A percentile compares a stretch with the other conserved stretches of the same genome.
Evolutionary conservation across 1,140 invertebrate species (phyloP).

Genomic region (Tribolium castaneum): DNA sequence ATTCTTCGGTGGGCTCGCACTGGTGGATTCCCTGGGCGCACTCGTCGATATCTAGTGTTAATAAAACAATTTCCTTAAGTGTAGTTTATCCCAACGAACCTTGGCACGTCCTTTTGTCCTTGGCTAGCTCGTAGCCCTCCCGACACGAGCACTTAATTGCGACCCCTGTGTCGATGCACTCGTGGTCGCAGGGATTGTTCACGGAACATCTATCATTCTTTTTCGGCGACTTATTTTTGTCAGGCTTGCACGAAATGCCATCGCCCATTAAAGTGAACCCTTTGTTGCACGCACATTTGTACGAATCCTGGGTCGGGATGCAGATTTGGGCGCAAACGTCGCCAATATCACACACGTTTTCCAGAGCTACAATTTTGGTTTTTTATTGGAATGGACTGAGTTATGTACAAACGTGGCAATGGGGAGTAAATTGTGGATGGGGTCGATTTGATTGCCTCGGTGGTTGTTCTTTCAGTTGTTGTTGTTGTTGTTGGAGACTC

Average conservation of each 20-base stretch:
- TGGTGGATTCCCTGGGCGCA: constrained; percentile 73
- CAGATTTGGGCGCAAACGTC: constrained; percentile 81
- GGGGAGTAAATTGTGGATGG: neutral
- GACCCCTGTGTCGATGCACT: constrained; percentile 72
- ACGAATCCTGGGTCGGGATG: constrained; percentile 75
- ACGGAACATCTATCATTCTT: constrained; percentile 65
- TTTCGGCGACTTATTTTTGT: constrained; percentile 50
- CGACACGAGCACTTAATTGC: constrained; percentile 74
- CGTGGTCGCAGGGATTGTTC: constrained; percentile 75
- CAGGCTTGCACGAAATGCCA: constrained; percentile 68
- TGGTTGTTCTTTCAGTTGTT: constrained; percentile 44
- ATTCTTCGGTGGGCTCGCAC: constrained; percentile 63
- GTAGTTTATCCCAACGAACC: constrained; percentile 43
- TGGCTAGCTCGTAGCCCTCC: constrained; percentile 75
- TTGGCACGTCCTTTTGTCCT: constrained; percentile 76
- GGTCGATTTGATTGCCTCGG: constrained; percentile 22
- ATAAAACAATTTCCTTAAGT: neutral
- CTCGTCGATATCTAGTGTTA: constrained; percentile 70
- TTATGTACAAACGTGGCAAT: neutral
- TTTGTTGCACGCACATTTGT: constrained; percentile 76
- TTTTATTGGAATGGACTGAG: neutral
- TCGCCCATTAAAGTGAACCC: constrained; percentile 74
- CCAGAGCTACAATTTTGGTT: constrained; percentile 59
- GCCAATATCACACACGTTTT: constrained; percentile 75
- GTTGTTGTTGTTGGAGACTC: constrained; percentile 46